These are phyloP conservation scores for Eulemur macaco DNA, from an alignment of 2,113 vertebrate species.

Conservation along the genomic window DNA sequence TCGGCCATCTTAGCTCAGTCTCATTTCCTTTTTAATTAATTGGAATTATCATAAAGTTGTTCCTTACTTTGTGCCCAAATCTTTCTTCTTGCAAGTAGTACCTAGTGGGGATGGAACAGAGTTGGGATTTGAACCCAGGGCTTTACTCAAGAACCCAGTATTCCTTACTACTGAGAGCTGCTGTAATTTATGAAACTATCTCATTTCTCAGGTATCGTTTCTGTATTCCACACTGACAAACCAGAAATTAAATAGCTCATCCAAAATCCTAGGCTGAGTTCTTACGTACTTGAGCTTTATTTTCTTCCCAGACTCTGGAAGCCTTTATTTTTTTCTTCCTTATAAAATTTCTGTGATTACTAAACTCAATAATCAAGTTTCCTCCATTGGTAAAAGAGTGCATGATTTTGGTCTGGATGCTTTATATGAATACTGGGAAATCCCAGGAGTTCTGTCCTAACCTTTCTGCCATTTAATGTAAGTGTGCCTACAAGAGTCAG, in stretches of 20 bases:
- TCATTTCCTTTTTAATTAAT: neutral
- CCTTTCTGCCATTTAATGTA: neutral
- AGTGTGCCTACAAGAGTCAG: neutral
- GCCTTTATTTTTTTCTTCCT: too few relatives aligned
- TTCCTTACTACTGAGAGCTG: neutral
- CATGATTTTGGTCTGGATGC: too few relatives aligned
- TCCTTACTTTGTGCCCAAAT: neutral
- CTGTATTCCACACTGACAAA: neutral
- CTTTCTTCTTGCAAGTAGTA: neutral
- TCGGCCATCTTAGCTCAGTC: too few relatives aligned
- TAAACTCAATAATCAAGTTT: too few relatives aligned
- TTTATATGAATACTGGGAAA: neutral
- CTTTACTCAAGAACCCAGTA: neutral
- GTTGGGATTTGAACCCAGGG: neutral
- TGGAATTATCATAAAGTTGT: neutral
- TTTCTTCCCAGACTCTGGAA: too few relatives aligned
- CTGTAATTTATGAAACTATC: neutral
- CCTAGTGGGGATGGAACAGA: neutral
- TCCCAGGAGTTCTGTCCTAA: neutral
- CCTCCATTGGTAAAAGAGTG: too few relatives aligned
- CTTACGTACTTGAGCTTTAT: neutral
- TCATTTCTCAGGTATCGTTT: neutral
- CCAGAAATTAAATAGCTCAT: neutral
- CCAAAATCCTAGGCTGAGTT: neutral
- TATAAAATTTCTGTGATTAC: too few relatives aligned